Conservation (phyloP, 2,797 vertebrate genomes). For the Alexandromys oeconomus region DNA sequence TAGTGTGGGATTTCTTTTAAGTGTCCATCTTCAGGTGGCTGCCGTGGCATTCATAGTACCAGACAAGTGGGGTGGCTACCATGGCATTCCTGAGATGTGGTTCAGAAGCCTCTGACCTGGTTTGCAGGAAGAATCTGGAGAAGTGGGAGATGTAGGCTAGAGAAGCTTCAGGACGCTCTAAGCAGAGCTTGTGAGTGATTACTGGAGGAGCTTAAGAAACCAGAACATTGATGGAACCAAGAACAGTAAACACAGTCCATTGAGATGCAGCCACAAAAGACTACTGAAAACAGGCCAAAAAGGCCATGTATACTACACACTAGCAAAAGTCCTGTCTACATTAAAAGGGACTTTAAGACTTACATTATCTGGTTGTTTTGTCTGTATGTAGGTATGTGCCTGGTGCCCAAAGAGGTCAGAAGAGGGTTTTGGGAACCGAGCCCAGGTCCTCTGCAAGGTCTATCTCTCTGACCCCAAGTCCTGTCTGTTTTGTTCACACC, state of each 20-base stretch:
- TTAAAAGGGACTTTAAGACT: neutral
- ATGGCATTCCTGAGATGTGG: neutral
- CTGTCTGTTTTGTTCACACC: neutral
- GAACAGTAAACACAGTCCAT: too few relatives aligned
- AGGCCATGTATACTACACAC: neutral
- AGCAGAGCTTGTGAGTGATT: neutral
- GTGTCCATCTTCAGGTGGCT: neutral
- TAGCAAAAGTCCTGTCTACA: neutral
- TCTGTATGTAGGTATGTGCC: neutral
- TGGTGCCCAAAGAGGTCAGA: neutral
- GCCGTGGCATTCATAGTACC: neutral
- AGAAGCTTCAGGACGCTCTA: neutral
- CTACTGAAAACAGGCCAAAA: neutral
- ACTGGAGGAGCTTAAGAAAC: neutral
- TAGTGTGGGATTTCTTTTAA: too few relatives aligned
- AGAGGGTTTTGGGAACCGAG: neutral
- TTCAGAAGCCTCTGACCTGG: neutral
- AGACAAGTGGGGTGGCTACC: neutral
- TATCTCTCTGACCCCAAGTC: neutral
- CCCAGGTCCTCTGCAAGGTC: neutral
- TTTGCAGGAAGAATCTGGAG: neutral
- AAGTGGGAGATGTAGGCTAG: neutral
- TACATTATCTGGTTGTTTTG: neutral
- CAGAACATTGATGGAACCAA: too few relatives aligned
- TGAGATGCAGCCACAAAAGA: too few relatives aligned